A percentile compares a stretch with the other conserved stretches of the same genome.
These are phyloP conservation scores for Vombatus ursinus DNA, from an alignment of 2,113 vertebrate species.

Conservation along the genomic window DNA sequence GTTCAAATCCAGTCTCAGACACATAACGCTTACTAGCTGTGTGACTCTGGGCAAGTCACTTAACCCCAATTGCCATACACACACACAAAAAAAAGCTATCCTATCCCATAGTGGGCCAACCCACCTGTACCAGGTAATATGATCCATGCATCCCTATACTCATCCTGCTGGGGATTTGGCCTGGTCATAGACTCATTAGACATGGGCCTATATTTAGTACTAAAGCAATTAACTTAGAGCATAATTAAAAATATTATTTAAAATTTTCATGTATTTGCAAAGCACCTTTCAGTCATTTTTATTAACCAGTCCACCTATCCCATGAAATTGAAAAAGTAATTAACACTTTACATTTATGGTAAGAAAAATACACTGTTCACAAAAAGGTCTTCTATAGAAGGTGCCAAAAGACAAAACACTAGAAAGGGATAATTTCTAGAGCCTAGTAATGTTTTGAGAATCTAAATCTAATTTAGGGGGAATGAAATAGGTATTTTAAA, in stretches of 20 bases:
- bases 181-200: slow-evolving; percentile 1
- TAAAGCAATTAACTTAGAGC: not conserved
- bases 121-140: not conserved
- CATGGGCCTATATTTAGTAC: not conserved
- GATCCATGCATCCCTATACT: not conserved
- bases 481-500: not conserved
- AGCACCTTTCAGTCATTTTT: slow-evolving; percentile 46
- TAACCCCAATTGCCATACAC: no score
- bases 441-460: not conserved
- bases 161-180: not conserved
- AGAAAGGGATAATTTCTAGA: not conserved
- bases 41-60: no score
- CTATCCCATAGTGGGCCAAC: not conserved
- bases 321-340: slow-evolving; percentile 31
- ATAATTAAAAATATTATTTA: slow-evolving; percentile 36
- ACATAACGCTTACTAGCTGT: no score
- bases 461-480: not conserved
- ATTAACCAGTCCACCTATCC: slow-evolving; percentile 14
- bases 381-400: not conserved
- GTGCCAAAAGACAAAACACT: not conserved
- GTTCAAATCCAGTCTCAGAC: no score
- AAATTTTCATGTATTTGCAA: slow-evolving; percentile 29
- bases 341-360: slow-evolving; percentile 42
- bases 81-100: not conserved
- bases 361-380: not conserved